Conservation (phyloP, 2,797 vertebrate species). For the Aselliscus stoliczkanus region DNA sequence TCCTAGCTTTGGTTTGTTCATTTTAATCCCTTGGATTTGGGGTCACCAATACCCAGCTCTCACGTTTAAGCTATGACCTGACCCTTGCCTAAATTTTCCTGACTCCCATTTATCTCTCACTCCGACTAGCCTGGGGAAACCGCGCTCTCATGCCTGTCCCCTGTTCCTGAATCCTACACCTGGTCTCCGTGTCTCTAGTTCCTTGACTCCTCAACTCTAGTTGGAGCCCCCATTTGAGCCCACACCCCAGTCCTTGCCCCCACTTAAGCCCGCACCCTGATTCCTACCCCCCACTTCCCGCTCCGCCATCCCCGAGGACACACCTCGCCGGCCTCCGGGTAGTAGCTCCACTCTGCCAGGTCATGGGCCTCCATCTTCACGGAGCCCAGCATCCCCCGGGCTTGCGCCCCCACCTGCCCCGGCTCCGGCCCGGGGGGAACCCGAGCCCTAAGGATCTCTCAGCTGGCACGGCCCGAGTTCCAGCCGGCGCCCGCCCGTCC, state of each 20-base stretch:
- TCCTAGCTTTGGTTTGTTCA: background rate
- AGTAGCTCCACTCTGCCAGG: conserved; percentile 77
- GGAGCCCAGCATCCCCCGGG: conserved; percentile 75
- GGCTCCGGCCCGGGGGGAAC: conserved; percentile 47
- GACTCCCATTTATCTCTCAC: background rate
- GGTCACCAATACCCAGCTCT: background rate
- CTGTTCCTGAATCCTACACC: background rate
- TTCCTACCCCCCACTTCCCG: conserved; percentile 10
- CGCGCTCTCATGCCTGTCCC: background rate
- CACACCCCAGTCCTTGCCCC: background rate
- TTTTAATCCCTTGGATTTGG: background rate
- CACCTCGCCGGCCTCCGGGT: conserved; percentile 76
- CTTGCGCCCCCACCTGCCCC: conserved; percentile 49
- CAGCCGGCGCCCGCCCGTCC: conserved; percentile 26
- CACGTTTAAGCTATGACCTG: background rate
- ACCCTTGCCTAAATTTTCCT: background rate
- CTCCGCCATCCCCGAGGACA: conserved; percentile 60
- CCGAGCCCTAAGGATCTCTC: conserved; percentile 19
- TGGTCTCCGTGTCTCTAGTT: background rate
- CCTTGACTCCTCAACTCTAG: background rate
- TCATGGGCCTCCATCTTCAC: conserved; percentile 78
- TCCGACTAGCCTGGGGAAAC: background rate
- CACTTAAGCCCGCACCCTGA: background rate
- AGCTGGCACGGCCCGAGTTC: background rate
- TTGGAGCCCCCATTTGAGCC: background rate